These are phyloP conservation scores for Aphis craccivora DNA, from an alignment of 1,140 invertebrate genomes.

Conservation along the genomic window DNA sequence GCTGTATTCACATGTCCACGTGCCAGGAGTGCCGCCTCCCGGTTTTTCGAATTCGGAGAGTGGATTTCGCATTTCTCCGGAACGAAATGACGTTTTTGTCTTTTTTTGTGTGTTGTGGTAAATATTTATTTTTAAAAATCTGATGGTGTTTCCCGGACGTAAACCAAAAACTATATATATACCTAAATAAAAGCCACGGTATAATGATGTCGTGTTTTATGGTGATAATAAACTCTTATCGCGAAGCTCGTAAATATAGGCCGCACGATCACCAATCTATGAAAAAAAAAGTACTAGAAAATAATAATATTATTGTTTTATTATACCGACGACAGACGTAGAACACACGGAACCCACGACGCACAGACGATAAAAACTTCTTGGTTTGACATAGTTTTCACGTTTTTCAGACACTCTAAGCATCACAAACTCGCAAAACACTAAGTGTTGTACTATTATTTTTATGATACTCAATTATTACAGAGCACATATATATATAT, in stretches of 20 bases:
- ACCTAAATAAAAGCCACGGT: no score
- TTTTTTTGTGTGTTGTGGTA: not conserved
- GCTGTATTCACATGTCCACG: not conserved
- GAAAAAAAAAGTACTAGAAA: not conserved
- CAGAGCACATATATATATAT: not conserved
- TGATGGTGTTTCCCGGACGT: not conserved
- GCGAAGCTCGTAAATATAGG: not conserved
- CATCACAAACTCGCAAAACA: not conserved
- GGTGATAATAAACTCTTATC: not conserved
- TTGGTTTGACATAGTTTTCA: not conserved
- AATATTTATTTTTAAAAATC: not conserved
- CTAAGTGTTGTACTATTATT: not conserved
- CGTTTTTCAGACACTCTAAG: not conserved
- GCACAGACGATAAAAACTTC: not conserved
- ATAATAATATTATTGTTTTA: not conserved
- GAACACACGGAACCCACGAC: not conserved
- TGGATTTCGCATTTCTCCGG: not conserved
- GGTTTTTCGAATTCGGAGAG: not conserved
- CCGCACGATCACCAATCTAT: not conserved
- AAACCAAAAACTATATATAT: not conserved
- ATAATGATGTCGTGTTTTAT: not conserved
- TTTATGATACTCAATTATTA: not conserved
- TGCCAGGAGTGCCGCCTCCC: conserved; percentile 8
- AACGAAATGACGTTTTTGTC: not conserved
- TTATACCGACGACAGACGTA: not conserved